phyloP scores from a whole-genome alignment of 2,113 vertebrate genomes.

The Hyperoodon ampullatus region DNA sequence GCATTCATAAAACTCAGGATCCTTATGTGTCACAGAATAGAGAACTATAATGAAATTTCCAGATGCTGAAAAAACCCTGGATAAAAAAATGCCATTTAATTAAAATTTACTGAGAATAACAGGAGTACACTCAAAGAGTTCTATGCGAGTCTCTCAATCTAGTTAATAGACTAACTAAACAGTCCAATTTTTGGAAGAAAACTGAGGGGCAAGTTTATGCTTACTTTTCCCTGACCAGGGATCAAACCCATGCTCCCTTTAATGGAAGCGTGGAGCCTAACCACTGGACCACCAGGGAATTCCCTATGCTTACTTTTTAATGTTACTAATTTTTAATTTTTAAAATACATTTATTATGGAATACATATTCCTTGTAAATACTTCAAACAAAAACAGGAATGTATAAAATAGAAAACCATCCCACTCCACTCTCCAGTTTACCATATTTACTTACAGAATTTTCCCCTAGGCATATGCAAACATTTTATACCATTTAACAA shows the following conservation, averaged over 20 bases:
- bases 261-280: no score
- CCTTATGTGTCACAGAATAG: constrained; percentile 91
- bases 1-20: constrained; percentile 96
- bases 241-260: not conserved
- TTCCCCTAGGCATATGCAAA: not conserved
- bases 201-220: not conserved
- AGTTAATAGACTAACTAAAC: not conserved
- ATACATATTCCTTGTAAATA: constrained; percentile 22
- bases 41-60: constrained; percentile 92
- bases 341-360: not conserved
- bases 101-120: constrained; percentile 42
- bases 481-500: constrained; percentile 39
- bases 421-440: not conserved
- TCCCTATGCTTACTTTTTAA: not conserved
- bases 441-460: not conserved
- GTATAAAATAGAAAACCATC: not conserved
- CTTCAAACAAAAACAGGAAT: not conserved
- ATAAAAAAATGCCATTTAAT: not conserved
- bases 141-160: not conserved
- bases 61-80: constrained; percentile 92
- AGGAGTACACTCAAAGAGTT: not conserved
- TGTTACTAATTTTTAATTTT: not conserved
- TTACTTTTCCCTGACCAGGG: not conserved
- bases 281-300: no score
- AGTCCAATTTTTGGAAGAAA: constrained; percentile 33